Base-by-base conservation (phyloP, 2,888 invertebrate genomes). In the Zhuqinia jingwanae region DNA sequence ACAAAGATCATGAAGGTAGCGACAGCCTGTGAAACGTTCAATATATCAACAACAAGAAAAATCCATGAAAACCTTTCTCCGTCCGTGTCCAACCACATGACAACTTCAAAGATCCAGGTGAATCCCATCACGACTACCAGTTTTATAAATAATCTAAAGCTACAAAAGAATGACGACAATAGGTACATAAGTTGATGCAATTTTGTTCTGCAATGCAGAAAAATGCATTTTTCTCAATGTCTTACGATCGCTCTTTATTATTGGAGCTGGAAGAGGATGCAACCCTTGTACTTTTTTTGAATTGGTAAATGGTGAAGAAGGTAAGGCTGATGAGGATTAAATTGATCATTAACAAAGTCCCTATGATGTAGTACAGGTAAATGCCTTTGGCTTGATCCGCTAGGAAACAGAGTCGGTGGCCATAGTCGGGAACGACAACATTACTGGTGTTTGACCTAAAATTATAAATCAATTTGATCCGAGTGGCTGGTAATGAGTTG, bases 1-100 rank as follows among this genome's bases (percentile, higher is more conserved):
- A 91, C 90, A 86, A 90, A 91, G 56, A 90, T 90, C 10, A 89
- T 58, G 58, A 90, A 90, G 10, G 90, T 90, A 5, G 87, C 88
- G 47, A 90, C 58, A 6, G 89, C 89, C 76, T 90, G 90, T 5
- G 88, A 56, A 45, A 89, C 45, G 63, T 89, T 91, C 20, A 90
- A 45, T 2, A 90, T 11, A 58, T 91, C 90, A 13, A 89, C 56
- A 1, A 88, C 45, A 15, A 89, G 17, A 88, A 88, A 88, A 22
- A 87, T 88, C 89, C 89, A 90, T 1, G 79, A 53, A 60, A 79
- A 73, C 6, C 17, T 17, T 15, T 76, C 53, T 0, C 22, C 42
- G 6, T 42, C 75, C 10, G 10, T 36, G 3, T 56, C 17, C 0
- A 70, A 10, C 89, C 90, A 90, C 15, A 87, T 78, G 10, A 91